Conservation (phyloP, 2,113 vertebrate species). For the Hystrix cristata region DNA sequence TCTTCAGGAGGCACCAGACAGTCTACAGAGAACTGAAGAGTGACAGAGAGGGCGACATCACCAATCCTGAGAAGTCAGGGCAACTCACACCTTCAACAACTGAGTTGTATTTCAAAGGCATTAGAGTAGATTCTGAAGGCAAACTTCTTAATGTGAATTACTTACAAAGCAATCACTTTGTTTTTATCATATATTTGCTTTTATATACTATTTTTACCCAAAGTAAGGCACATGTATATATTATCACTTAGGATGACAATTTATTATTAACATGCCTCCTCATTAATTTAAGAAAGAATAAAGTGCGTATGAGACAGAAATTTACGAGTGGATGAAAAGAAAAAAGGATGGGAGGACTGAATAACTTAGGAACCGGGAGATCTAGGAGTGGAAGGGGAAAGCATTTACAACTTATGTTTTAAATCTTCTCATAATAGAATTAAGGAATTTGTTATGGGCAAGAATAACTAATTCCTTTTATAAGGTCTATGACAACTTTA, state of each 20-base stretch:
- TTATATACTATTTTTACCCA: not conserved
- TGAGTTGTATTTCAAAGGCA: not conserved
- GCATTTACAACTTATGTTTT: slow-evolving; percentile 27
- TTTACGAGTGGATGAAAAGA: not conserved
- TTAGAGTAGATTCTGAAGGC: not conserved
- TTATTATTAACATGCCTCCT: not conserved
- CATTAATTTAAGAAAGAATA: not conserved
- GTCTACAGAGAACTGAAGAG: not conserved
- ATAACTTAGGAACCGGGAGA: not conserved
- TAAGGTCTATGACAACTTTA: slow-evolving; percentile 43
- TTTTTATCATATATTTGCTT: not conserved
- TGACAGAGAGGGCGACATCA: not conserved
- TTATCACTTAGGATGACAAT: not conserved
- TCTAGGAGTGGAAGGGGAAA: not conserved
- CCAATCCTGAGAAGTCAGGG: not conserved
- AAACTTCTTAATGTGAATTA: not conserved
- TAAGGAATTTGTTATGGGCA: slow-evolving; percentile 62
- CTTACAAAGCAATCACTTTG: not conserved
- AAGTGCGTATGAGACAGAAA: not conserved
- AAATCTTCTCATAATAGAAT: slow-evolving; percentile 34
- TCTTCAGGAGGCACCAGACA: rapidly evolving
- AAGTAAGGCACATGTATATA: not conserved
- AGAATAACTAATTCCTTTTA: slow-evolving; percentile 63
- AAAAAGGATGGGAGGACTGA: not conserved
- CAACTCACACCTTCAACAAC: not conserved